Conservation (phyloP, 2,113 vertebrate genomes). For the Melanerpes formicivorus region DNA sequence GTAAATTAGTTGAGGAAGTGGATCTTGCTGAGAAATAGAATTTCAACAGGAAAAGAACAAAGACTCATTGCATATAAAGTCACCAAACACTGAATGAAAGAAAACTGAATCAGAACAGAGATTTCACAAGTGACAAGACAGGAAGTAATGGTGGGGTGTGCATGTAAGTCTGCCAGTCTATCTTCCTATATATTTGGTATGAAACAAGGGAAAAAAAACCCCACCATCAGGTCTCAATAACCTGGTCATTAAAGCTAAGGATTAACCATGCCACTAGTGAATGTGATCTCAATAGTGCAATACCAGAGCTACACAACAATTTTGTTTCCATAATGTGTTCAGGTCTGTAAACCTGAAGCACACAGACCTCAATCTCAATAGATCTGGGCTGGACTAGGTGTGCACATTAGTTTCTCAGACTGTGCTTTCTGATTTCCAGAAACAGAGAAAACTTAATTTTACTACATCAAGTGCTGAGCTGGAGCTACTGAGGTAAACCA, state of each 20-base stretch:
- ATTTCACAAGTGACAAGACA: background rate
- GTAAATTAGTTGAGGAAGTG: background rate
- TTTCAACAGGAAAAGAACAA: background rate
- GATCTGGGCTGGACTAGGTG: background rate
- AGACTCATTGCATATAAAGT: background rate
- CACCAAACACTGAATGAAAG: background rate
- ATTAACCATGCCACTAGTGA: background rate
- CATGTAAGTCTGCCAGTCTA: background rate
- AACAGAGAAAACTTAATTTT: background rate
- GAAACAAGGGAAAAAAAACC: background rate
- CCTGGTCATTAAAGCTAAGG: background rate
- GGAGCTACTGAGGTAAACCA: background rate
- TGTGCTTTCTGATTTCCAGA: background rate
- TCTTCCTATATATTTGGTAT: background rate
- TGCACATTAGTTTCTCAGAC: background rate
- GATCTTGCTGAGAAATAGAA: background rate
- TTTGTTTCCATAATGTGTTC: background rate
- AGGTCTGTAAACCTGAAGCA: background rate
- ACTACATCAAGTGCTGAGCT: background rate
- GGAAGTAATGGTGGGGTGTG: accelerated
- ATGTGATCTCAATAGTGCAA: background rate
- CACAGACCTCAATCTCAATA: accelerated
- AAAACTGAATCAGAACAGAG: background rate
- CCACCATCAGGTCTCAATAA: background rate
- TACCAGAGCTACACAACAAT: background rate